Percentiles rank a stretch among this genome's conserved stretches.
Evolutionary conservation across 2,797 vertebrate genomes (phyloP).

Genomic region (Acanthopagrus latus): DNA sequence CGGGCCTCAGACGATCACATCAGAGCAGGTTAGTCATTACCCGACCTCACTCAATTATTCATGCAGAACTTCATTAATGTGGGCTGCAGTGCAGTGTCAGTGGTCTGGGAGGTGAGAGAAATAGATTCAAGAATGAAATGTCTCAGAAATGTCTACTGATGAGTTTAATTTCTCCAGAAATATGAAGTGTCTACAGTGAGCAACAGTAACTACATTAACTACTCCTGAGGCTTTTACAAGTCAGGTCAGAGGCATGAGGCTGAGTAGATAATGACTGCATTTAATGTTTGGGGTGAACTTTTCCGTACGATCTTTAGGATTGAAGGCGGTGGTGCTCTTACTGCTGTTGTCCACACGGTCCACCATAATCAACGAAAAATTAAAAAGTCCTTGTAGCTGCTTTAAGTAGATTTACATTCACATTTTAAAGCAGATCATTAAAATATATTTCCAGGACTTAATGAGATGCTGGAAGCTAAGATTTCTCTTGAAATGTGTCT

Average conservation of each 20-base stretch:
- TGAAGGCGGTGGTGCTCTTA: too few species aligned
- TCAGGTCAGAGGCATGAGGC: background rate
- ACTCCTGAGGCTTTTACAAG: constrained; percentile 2
- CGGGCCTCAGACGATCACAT: constrained; percentile 84
- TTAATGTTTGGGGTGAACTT: too few species aligned
- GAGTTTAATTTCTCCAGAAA: background rate
- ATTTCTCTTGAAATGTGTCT: constrained; percentile 89
- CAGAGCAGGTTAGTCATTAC: constrained; percentile 85
- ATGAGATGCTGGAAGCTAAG: constrained; percentile 84
- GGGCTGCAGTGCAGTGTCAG: constrained; percentile 14
- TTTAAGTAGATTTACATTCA: background rate
- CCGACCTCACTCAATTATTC: constrained; percentile 43
- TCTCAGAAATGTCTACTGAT: background rate
- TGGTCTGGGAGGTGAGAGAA: constrained; percentile 20
- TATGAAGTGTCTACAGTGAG: constrained; percentile 17
- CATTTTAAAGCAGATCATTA: constrained; percentile 21
- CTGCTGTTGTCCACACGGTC: too few species aligned
- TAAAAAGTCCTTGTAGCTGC: too few species aligned
- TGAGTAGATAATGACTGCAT: too few species aligned
- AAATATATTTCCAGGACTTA: constrained; percentile 81
- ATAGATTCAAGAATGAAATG: constrained; percentile 1
- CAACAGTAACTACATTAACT: background rate
- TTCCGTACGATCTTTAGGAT: too few species aligned
- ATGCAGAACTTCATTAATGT: constrained; percentile 37
- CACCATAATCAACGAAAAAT: too few species aligned